Base-by-base conservation (phyloP, 2,888 invertebrate species). In the Masnerella sp. region DNA sequence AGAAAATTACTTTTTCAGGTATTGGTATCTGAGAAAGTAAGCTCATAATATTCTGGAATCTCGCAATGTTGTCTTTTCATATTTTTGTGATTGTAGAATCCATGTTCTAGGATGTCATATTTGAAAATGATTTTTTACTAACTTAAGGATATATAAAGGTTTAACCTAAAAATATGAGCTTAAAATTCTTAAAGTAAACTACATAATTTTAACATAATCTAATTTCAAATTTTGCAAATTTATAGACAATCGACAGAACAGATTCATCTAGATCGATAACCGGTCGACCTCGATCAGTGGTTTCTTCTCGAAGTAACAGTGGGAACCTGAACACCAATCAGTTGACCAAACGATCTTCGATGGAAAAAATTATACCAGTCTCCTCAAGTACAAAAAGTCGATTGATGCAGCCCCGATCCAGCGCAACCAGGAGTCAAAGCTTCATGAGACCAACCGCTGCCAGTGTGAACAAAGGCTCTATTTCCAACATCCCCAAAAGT, bases 381-480 rank as follows among this genome's bases (percentile, higher is more conserved):
- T 52, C 1, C 5, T 45, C 65, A 8, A 15, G 51, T 1, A 25
- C 76, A 11, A 83, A 81, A 45, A 85, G 82, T 71, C 81, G 82
- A 56, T 59, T 86, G 25, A 76, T 83, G 1, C 86, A 85, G 38
- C 84, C 87, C 5, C 80, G 83, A 38, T 71, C 78, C 3, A 79
- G 74, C 1, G 56, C 74, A 3, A 34, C 36, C 2, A 59, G 77
- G 12, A 80, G 77, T 43, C 87, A 86, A 68, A 87, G 93, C 71
- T 96, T 96, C 84, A 96, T 96, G 96, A 91, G 95, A 81, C 96
- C 96, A 0, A 96, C 96, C 0, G 92, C 95, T 18, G 93, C 96
- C 7, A 96, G 95, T 76, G 91, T 92, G 22, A 95, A 95, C 51
- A 94, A 95, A 85, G 91, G 90, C 77, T 88, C 86, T 15, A 80